Base-by-base conservation (phyloP, 2,113 vertebrate species). In the Theristicus caerulescens region DNA sequence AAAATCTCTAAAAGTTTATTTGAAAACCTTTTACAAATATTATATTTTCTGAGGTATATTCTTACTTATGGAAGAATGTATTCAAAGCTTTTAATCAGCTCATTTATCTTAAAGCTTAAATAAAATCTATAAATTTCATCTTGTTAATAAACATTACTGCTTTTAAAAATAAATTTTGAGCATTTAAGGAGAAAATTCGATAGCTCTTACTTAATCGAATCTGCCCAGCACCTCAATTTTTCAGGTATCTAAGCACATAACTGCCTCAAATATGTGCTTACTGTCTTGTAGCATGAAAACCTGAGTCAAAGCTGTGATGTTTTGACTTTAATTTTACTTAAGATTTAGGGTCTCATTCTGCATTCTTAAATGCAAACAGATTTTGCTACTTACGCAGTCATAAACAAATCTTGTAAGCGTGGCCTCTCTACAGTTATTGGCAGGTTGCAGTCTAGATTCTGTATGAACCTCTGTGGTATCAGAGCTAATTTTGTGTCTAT, bases 51-150 rank as follows among this genome's bases (percentile, higher is more conserved):
- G 8, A 36, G 72, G 4, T 59, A 54, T 96, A 79, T 59, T 74
- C 78, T 86, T 58, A 77, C 61, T 95, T 82, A 47, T 58, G 80
- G 29, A 70, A 84, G 54, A 92, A 73, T 73, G 44, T 70, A 79
- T 83, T 88, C 57, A 72, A 49, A 70, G 66, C 67, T 91, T 85
- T 89, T 94, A 76, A 92, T 92, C 47, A 71, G 80, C 59, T 91
- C 6, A 10, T 76, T 52, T 81, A 19, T 55, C 36, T n/a, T 92
- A 64, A 87, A 71, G 73, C 36, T 57, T 19, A 70, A 93, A 49
- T 67, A 55, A 79, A 88, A 90, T 38, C 25, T 52, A 17, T 61
- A 22, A 0, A 38, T 24, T 73, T 76, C 6, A 62, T 93, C 49
- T 49, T 69, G 17, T 42, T 92, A 61, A 29, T 51, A 88, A 65